Evolutionary conservation across 2,888 invertebrate genomes (phyloP), one percentile per base, ranked within the genome.

Genomic region (Parascotia fuliginaria): DNA sequence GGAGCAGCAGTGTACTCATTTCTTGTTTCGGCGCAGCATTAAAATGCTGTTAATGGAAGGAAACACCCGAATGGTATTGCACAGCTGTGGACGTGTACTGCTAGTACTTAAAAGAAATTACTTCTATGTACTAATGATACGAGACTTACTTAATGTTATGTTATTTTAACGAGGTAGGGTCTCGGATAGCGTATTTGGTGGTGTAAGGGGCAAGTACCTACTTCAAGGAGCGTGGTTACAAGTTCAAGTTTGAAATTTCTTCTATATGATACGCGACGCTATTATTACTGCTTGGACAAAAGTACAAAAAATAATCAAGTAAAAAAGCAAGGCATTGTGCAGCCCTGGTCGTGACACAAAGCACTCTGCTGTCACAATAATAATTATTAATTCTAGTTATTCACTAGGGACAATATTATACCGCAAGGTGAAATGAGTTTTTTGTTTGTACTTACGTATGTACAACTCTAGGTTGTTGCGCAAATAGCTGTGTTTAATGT

Each of bases 211-310:
- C n/a, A n/a, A n/a, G n/a, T n/a, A n/a, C n/a, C n/a, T n/a, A n/a
- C n/a, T n/a, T n/a, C n/a, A n/a, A n/a, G n/a, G n/a, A n/a, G n/a
- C n/a, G n/a, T n/a, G n/a, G n/a, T n/a, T n/a, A n/a, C n/a, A n/a
- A n/a, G n/a, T n/a, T n/a, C n/a, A n/a, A n/a, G n/a, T n/a, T n/a
- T n/a, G n/a, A n/a, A n/a, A n/a, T n/a, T n/a, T n/a, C n/a, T n/a
- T n/a, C n/a, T n/a, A n/a, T n/a, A n/a, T n/a, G 68, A 71, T 67
- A 64, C 54, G 59, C 67, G 71, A 73, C 73, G 69, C 78, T 79
- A 79, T 73, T n/a, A 79, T 83, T 79, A 77, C 75, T 78, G 78
- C 84, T 83, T 78, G 77, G 77, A 73, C 70, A 61, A 65, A 56
- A 5, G 79, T 81, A 72, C 60, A 59, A 65, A 74, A n/a, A 75